phyloP scores from a whole-genome alignment of 2,113 vertebrate genomes.

The Megaleporinus macrocephalus region DNA sequence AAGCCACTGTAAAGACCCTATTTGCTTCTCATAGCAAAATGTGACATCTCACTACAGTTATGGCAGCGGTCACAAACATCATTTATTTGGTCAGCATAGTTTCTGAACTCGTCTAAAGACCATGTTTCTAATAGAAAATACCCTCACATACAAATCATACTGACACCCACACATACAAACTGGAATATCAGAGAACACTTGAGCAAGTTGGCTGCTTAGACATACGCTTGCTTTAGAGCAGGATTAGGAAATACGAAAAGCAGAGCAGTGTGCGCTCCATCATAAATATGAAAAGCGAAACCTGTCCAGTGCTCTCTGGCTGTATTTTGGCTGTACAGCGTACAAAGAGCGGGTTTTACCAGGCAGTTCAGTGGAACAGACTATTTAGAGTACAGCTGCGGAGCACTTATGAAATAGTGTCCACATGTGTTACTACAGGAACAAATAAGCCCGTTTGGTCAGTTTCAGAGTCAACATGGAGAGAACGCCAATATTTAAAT shows the following conservation, averaged over 20 bases:
- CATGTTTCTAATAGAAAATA: conserved; percentile 5
- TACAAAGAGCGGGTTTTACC: neutral
- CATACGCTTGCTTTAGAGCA: neutral
- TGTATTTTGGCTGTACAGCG: neutral
- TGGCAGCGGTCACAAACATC: conserved; percentile 29
- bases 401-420: neutral
- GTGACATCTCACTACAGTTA: conserved; percentile 27
- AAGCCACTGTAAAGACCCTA: conserved; percentile 11
- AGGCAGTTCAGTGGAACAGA: neutral
- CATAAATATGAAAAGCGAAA: neutral
- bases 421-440: neutral
- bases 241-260: neutral
- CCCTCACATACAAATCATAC: neutral
- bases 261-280: neutral
- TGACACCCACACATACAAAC: neutral
- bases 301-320: neutral
- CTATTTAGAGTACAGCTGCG: neutral
- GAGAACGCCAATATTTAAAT: neutral
- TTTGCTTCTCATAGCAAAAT: conserved; percentile 34
- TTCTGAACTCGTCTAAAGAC: neutral
- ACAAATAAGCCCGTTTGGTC: neutral
- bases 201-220: neutral
- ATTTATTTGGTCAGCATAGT: conserved; percentile 54
- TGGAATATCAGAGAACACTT: neutral
- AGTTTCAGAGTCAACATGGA: neutral